phyloP scores from a whole-genome alignment of 2,113 vertebrate species.

The Corydoras maculifer region DNA sequence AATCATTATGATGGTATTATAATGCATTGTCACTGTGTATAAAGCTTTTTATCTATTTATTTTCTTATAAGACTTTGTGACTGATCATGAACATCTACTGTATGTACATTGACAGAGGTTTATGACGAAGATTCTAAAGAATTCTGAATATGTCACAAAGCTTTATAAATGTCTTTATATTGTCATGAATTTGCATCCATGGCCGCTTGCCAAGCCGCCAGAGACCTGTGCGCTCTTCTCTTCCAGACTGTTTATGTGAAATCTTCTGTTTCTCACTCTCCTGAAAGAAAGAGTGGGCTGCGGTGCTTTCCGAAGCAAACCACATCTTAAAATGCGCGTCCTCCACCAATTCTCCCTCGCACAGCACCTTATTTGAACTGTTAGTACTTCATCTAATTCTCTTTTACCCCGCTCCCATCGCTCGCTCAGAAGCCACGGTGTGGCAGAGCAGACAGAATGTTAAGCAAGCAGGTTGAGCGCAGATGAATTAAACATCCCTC shows the following conservation, averaged over 20 bases:
- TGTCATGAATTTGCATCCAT: too few species aligned
- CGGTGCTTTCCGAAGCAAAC: slow-evolving; percentile 39
- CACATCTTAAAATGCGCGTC: slow-evolving; percentile 36
- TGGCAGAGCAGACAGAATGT: slow-evolving; percentile 28
- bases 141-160: too few species aligned
- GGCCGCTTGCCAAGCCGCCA: slow-evolving; percentile 14
- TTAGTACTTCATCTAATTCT: slow-evolving; percentile 28
- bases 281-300: slow-evolving; percentile 21
- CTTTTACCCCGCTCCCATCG: slow-evolving; percentile 18
- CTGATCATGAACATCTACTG: too few species aligned
- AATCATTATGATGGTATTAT: too few species aligned
- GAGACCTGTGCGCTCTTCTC: slow-evolving; percentile 20
- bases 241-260: slow-evolving; percentile 20
- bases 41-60: too few species aligned
- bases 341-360: slow-evolving; percentile 8
- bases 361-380: slow-evolving; percentile 23
- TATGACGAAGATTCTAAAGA: too few species aligned
- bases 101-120: too few species aligned
- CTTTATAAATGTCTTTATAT: too few species aligned
- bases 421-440: slow-evolving; percentile 23
- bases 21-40: too few species aligned
- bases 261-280: slow-evolving; percentile 15
- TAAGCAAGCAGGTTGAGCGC: slow-evolving; percentile 33
- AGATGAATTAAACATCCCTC: slow-evolving; percentile 40
- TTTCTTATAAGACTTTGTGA: too few species aligned